phyloP scores from a whole-genome alignment of 2,888 invertebrate genomes.

The Lasioglossum marginatum region DNA sequence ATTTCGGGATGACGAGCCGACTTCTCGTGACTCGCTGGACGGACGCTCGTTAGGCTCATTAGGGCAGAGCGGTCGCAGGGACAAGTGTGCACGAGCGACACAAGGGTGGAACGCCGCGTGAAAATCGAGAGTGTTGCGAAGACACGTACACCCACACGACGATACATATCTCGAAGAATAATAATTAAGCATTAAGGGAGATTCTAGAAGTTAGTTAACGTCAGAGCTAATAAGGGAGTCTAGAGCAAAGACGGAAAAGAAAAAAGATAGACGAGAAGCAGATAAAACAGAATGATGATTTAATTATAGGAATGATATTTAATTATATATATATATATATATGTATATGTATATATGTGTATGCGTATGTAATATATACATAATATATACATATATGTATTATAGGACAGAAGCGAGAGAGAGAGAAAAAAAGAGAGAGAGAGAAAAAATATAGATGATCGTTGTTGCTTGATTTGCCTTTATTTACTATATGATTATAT shows the following conservation, averaged over 20 bases:
- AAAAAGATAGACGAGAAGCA: not conserved
- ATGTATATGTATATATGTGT: slow-evolving; percentile 46
- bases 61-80: not conserved
- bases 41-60: not conserved
- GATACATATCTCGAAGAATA: slow-evolving; percentile 85
- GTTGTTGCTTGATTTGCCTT: slow-evolving; percentile 84
- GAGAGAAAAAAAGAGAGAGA: slow-evolving; percentile 15
- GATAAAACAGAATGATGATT: slow-evolving; percentile 56
- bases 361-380: slow-evolving; percentile 39
- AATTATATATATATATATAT: slow-evolving; percentile 46
- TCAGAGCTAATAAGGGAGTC: slow-evolving; percentile 66
- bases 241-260: slow-evolving; percentile 32
- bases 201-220: slow-evolving; percentile 73
- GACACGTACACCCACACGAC: slow-evolving; percentile 78
- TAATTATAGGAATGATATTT: too few species aligned
- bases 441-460: slow-evolving; percentile 70
- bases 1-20: not conserved
- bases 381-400: slow-evolving; percentile 55
- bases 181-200: slow-evolving; percentile 83
- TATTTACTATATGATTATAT: slow-evolving; percentile 84
- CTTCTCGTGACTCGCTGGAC: not conserved
- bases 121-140: slow-evolving; percentile 40
- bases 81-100: not conserved
- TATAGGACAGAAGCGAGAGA: slow-evolving; percentile 20
- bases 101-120: slow-evolving; percentile 16